Percentiles rank a stretch among this genome's conserved stretches.
Conservation (phyloP, 2,797 vertebrate genomes). For the Acestrorhynchus altus region DNA sequence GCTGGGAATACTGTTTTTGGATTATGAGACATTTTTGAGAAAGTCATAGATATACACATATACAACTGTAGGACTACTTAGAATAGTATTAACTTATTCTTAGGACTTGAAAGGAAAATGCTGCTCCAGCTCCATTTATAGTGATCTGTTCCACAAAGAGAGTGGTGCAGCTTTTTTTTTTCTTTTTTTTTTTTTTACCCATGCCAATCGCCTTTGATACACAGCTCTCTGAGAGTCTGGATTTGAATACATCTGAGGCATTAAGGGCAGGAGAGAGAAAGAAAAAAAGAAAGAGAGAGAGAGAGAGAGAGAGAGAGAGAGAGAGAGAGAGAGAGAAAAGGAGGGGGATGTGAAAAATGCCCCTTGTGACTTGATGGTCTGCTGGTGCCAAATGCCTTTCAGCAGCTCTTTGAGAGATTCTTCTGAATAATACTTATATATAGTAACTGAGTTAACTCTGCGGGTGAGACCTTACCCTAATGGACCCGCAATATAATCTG, state of each 20-base stretch:
- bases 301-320: background rate
- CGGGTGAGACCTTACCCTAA: slow-evolving; percentile 66
- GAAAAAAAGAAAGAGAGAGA: slow-evolving; percentile 5
- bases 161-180: background rate
- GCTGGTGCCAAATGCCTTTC: slow-evolving; percentile 47
- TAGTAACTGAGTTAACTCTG: slow-evolving; percentile 55
- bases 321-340: slow-evolving; percentile 9
- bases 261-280: slow-evolving; percentile 13
- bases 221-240: background rate
- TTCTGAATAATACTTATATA: slow-evolving; percentile 66
- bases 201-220: slow-evolving; percentile 5
- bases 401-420: slow-evolving; percentile 64
- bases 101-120: slow-evolving; percentile 4
- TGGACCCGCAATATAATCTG: slow-evolving; percentile 76
- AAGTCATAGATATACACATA: background rate
- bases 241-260: slow-evolving; percentile 15
- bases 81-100: slow-evolving; percentile 13
- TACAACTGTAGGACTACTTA: background rate
- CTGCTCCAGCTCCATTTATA: background rate
- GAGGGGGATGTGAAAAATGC: slow-evolving; percentile 28
- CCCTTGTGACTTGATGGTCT: slow-evolving; percentile 46
- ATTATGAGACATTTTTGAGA: background rate
- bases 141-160: slow-evolving; percentile 4
- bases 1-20: background rate
- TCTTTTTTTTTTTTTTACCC: no score